These are phyloP conservation scores for Hemibagrus guttatus DNA, from an alignment of 2,797 vertebrate genomes.

Conservation along the genomic window DNA sequence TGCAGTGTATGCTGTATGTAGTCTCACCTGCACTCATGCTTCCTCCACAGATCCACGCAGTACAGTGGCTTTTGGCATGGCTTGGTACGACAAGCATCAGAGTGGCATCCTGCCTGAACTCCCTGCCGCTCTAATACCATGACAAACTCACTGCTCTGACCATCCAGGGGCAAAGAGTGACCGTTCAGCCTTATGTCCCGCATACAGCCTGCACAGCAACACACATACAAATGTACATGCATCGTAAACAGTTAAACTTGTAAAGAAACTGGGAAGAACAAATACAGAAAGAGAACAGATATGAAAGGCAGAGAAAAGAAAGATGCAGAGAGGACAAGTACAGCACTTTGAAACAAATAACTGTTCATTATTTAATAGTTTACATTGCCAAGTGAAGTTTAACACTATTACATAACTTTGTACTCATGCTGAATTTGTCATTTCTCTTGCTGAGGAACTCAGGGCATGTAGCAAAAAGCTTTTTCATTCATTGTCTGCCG, in stretches of 20 bases:
- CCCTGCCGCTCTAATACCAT: constrained; percentile 72
- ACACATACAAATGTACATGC: not conserved
- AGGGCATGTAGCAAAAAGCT: too few species aligned
- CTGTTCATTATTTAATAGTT: not conserved
- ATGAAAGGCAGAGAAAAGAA: not conserved
- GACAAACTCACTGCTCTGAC: constrained; percentile 72
- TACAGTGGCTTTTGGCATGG: constrained; percentile 80
- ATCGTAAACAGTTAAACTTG: not conserved
- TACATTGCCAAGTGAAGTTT: not conserved
- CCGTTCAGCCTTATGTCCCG: constrained; percentile 81
- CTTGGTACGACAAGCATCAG: constrained; percentile 76
- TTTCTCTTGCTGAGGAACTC: not conserved
- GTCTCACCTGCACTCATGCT: constrained; percentile 81
- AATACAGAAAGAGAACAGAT: not conserved
- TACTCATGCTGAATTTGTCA: not conserved
- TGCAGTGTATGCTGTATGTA: not conserved
- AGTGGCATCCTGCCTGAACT: constrained; percentile 75
- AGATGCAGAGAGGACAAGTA: not conserved
- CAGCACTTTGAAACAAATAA: not conserved
- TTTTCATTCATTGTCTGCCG: too few species aligned
- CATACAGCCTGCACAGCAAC: constrained; percentile 74
- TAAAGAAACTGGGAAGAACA: not conserved
- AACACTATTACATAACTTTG: not conserved
- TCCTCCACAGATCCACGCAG: constrained; percentile 86
- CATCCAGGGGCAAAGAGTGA: constrained; percentile 77